Evolutionary conservation across 2,797 vertebrate species (phyloP), one percentile per base, ranked within the genome.

Genomic region (Natrix natrix): DNA sequence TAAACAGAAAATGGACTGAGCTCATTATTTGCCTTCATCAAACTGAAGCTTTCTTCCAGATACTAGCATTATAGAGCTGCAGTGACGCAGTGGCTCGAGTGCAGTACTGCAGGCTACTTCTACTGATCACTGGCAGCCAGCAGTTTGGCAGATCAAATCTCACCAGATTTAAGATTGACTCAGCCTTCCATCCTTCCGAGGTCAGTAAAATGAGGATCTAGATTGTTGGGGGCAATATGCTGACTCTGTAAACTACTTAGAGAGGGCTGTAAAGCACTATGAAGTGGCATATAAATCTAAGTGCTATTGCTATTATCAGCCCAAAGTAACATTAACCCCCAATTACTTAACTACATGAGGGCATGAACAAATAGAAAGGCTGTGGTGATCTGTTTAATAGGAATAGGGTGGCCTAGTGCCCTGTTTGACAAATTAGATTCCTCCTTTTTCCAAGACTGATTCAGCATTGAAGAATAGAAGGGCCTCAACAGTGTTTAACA

Each of bases 41-140:
- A 91, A 83, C 69, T 56, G 90, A 57, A 4, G 66, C 90, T 57
- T 92, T 94, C 93, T 52, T 89, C 20, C 61, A 13, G 6, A 4
- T 24, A 86, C 43, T 20, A 26, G 56, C 59, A 92, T 92, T 52
- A 7, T 5, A 52, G 48, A 52, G 48, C 6, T 52, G 48, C 48
- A 7, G 48, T 52, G 48, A 4, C 5, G 5, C 48, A 52, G 48
- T 52, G 48, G 48, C 6, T 52, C 4, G 48, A 52, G 48, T 52
- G 48, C 48, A 52, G 48, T 52, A 52, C 48, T 52, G 48, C 48
- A 52, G 48, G 48, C 48, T 52, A 52, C 48, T 52, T 52, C 5
- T 52, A 7, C 48, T 52, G 48, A 52, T 52, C 48, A 52, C 48
- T 6, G 48, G 48, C 48, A 52, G 48, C 48, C 48, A 52, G 6